Evolutionary conservation across 2,888 invertebrate genomes (phyloP).

Genomic region (Escarpia spicata): DNA sequence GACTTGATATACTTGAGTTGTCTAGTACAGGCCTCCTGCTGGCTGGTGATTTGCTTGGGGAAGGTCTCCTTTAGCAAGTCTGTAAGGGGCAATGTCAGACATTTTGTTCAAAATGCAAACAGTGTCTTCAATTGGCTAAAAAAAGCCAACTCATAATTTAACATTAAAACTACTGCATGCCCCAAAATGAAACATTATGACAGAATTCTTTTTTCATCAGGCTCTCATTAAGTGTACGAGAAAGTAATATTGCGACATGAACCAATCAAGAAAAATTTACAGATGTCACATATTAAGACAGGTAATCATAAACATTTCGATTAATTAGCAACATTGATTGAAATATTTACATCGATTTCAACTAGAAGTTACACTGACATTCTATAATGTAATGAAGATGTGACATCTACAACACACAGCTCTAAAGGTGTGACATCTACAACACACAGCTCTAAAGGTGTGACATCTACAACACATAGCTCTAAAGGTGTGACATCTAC

Average conservation of each 20-base stretch:
- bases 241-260: too few relatives aligned
- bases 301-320: background rate
- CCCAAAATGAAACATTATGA: too few relatives aligned
- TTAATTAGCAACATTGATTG: background rate
- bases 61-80: background rate
- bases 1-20: conserved; percentile 16
- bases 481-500: too few relatives aligned
- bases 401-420: background rate
- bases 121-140: background rate
- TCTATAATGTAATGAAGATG: background rate
- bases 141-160: background rate
- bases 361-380: background rate
- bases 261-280: too few relatives aligned
- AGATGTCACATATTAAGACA: too few relatives aligned
- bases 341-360: background rate
- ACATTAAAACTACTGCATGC: too few relatives aligned
- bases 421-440: too few relatives aligned
- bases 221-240: too few relatives aligned
- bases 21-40: background rate
- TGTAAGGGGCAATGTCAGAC: background rate
- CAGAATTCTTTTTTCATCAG: too few relatives aligned
- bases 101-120: background rate
- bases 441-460: background rate
- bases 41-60: background rate
- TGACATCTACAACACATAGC: too few relatives aligned